Conservation (phyloP, 30 jellyfish, hydroid and myxozoan species). For the Catostylus mosaicus region DNA sequence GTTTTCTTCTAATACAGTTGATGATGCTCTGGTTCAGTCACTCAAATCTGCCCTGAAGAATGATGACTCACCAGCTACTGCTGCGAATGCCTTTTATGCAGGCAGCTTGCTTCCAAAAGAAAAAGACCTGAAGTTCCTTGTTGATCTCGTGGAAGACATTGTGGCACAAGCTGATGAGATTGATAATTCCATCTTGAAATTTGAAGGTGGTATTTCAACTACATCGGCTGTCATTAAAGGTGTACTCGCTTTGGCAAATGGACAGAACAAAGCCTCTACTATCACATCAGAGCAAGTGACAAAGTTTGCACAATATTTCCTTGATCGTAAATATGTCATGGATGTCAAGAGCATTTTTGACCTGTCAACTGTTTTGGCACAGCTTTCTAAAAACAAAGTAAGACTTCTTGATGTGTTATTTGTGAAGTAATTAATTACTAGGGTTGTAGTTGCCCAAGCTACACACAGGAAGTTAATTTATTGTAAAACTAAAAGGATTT, state of each 20-base stretch:
- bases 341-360: conserved; percentile 72
- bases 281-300: conserved; percentile 73
- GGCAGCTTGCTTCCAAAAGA: conserved; percentile 88
- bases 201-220: conserved; percentile 90
- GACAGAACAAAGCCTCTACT: conserved; percentile 66
- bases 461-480: too few species aligned
- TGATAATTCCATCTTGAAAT: conserved; percentile 76
- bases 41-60: conserved; percentile 68
- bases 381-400: conserved; percentile 79
- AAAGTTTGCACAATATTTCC: conserved; percentile 87
- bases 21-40: conserved; percentile 43
- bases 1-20: conserved; percentile 11
- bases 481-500: too few species aligned
- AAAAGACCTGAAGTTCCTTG: conserved; percentile 52
- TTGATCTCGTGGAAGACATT: conserved; percentile 90
- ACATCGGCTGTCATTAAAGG: conserved; percentile 83
- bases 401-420: background rate
- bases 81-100: conserved; percentile 84
- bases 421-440: too few species aligned
- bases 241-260: conserved; percentile 69
- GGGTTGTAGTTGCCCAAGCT: too few species aligned
- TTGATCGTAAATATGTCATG: conserved; percentile 86
- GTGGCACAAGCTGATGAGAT: conserved; percentile 98
- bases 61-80: conserved; percentile 93
- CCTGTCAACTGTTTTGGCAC: conserved; percentile 57